Evolutionary conservation across 2,888 invertebrate species (phyloP), one percentile per base, ranked within the genome.

Genomic region (Pocota personata): DNA sequence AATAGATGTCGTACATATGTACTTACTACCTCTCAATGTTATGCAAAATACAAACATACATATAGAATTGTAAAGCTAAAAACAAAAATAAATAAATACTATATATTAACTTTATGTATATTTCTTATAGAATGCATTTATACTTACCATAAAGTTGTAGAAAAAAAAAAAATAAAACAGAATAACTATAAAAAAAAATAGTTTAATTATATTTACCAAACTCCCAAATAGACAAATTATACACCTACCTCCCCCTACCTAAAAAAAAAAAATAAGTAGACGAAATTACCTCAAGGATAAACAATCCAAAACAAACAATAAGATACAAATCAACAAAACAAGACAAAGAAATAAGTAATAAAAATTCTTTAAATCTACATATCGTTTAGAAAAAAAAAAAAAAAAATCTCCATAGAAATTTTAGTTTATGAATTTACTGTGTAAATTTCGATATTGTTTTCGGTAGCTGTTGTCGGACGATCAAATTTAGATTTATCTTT

Each of bases 181-280:
- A 52, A 58, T 32, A 58, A 77, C 30, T 32, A 12, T 2, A 12
- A 52, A 40, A 12, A 67, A 64, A 46, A 60, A 79, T 84, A 84
- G 84, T 27, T 71, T 50, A 80, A 80, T 84, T 84, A 80, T 80
- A 84, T 84, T 84, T 84, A 80, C 77, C 77, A 72, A 60, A 32
- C 7, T n/a, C 60, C 50, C 67, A 80, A 71, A 84, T 80, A 80
- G 75, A 75, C 64, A 80, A 84, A 66, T 58, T 50, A 43, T 50
- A 83, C 4, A 14, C 24, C 55, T 58, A 46, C 76, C 57, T 52
- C 58, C 37, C 52, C 24, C 40, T 43, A 19, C 66, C 43, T 37
- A 27, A 57, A 48, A 62, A 52, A 48, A 30, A 43, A 72, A 46
- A 32, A 50, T 8, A 57, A 43, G 48, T 62, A 62, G 52, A 67